Conservation (phyloP, 2,797 vertebrate species). For the Siniperca scherzeri region DNA sequence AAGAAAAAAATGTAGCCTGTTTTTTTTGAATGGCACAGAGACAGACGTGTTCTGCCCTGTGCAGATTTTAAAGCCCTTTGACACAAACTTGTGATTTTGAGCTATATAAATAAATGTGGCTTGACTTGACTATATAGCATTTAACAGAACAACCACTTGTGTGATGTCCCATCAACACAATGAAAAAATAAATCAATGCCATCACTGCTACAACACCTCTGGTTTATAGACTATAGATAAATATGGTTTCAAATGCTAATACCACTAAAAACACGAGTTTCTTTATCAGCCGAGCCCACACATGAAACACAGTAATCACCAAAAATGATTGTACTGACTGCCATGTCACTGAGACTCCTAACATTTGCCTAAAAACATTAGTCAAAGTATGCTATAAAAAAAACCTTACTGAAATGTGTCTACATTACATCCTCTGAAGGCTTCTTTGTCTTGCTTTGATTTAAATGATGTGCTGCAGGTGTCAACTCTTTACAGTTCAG, state of each 20-base stretch:
- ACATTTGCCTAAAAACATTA: too few species aligned
- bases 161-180: neutral
- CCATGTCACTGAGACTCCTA: too few species aligned
- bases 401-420: neutral
- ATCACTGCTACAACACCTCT: neutral
- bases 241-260: neutral
- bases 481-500: neutral
- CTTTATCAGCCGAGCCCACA: neutral
- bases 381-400: too few species aligned
- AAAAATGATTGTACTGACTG: too few species aligned
- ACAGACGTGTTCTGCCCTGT: too few species aligned
- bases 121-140: neutral
- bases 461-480: neutral
- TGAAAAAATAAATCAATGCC: neutral
- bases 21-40: too few species aligned
- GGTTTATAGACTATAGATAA: neutral
- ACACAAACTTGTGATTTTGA: neutral
- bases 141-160: neutral
- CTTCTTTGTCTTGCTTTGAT: neutral
- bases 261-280: neutral
- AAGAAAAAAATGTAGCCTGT: too few species aligned
- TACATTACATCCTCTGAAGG: neutral
- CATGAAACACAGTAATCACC: too few species aligned
- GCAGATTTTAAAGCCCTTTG: too few species aligned
- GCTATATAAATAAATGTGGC: neutral